phyloP scores from a whole-genome alignment of 2,888 invertebrate genomes.

The Sepiola atlantica region DNA sequence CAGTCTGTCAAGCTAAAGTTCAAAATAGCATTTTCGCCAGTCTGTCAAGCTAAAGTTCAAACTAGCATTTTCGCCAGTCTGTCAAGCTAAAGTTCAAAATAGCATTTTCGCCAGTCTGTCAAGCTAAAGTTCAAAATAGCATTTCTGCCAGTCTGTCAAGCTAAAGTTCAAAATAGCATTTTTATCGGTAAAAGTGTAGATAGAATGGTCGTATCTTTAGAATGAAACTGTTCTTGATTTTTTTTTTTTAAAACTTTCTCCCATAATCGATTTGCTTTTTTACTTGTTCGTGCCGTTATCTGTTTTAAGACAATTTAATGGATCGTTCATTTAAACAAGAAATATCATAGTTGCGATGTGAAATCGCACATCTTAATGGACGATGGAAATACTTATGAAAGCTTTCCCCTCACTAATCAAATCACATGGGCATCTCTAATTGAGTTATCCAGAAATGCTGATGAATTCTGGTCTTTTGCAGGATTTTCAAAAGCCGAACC shows the following conservation, averaged over 20 bases:
- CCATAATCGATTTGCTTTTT: neutral
- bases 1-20: too few relatives aligned
- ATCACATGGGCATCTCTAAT: constrained; percentile 41
- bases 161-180: too few relatives aligned
- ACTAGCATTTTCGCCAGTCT: too few relatives aligned
- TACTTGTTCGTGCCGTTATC: neutral
- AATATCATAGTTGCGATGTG: constrained; percentile 43
- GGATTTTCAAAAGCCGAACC: constrained; percentile 37
- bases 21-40: too few relatives aligned
- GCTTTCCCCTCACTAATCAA: constrained; percentile 44
- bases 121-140: too few relatives aligned
- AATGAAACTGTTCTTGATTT: neutral
- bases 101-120: too few relatives aligned
- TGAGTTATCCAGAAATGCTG: constrained; percentile 35
- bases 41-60: too few relatives aligned
- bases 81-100: too few relatives aligned
- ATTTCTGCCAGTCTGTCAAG: too few relatives aligned
- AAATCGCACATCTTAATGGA: constrained; percentile 44
- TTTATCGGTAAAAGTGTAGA: too few relatives aligned
- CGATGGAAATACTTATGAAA: constrained; percentile 38
- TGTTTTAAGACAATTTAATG: constrained; percentile 44
- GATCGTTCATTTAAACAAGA: constrained; percentile 34
- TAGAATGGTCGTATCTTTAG: too few relatives aligned
- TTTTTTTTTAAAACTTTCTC: neutral
- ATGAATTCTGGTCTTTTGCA: constrained; percentile 40